Evolutionary conservation across 2,113 vertebrate species (phyloP).

Genomic region (Grallaria varia): DNA sequence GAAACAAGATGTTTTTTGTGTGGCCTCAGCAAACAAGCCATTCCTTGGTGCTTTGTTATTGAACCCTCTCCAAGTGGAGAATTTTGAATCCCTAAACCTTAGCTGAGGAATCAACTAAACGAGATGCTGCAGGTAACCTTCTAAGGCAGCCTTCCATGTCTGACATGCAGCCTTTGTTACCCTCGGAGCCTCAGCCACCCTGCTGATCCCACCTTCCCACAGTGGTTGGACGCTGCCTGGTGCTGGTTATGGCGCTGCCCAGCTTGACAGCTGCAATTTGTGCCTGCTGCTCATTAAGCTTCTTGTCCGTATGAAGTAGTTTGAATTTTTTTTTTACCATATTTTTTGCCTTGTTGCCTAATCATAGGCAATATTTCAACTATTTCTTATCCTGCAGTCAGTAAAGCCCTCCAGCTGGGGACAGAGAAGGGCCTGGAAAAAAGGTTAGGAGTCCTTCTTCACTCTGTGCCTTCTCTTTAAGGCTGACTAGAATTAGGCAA

Average conservation of each 20-base stretch:
- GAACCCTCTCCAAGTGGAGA: background rate
- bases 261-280: background rate
- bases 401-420: background rate
- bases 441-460: background rate
- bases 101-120: background rate
- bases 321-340: background rate
- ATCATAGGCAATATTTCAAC: background rate
- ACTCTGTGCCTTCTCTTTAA: background rate
- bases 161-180: background rate
- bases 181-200: fast-evolving
- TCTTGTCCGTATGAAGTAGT: background rate
- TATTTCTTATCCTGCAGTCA: background rate
- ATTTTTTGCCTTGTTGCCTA: background rate
- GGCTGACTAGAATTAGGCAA: background rate
- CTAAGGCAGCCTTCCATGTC: background rate
- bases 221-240: background rate
- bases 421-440: background rate
- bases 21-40: background rate
- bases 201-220: background rate
- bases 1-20: background rate
- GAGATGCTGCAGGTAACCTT: background rate
- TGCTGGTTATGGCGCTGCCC: background rate
- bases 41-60: background rate
- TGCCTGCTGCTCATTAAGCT: background rate
- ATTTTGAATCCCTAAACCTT: background rate